Evolutionary conservation across 2,797 vertebrate species (phyloP).

Genomic region (Linurgus olivaceus): DNA sequence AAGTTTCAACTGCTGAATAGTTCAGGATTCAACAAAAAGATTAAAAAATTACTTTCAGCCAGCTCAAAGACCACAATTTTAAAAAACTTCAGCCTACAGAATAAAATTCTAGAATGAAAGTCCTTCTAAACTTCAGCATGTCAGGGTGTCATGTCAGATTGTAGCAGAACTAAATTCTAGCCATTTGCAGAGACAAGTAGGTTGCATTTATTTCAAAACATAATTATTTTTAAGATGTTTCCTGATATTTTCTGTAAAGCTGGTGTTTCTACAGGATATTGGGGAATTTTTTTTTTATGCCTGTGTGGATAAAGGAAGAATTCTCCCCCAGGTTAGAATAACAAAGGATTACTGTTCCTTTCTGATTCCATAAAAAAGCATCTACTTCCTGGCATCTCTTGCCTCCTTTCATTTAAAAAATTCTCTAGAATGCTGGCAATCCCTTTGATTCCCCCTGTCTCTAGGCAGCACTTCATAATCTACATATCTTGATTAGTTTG

Average conservation of each 20-base stretch:
- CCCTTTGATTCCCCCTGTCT: background rate
- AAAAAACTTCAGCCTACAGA: background rate
- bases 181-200: background rate
- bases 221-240: background rate
- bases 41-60: background rate
- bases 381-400: background rate
- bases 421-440: background rate
- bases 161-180: background rate
- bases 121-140: background rate
- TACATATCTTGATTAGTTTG: background rate
- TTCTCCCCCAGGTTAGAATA: background rate
- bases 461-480: background rate
- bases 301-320: background rate
- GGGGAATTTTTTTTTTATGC: background rate
- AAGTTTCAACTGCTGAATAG: background rate
- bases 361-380: background rate
- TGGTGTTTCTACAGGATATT: background rate
- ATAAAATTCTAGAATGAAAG: background rate
- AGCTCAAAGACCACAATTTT: background rate
- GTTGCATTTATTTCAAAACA: background rate
- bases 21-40: background rate
- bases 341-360: background rate
- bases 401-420: background rate
- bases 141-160: background rate
- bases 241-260: background rate